Percentiles rank a stretch among this genome's conserved stretches.
phyloP scores from a whole-genome alignment of 2,797 vertebrate species.

The Girardinus metallicus region DNA sequence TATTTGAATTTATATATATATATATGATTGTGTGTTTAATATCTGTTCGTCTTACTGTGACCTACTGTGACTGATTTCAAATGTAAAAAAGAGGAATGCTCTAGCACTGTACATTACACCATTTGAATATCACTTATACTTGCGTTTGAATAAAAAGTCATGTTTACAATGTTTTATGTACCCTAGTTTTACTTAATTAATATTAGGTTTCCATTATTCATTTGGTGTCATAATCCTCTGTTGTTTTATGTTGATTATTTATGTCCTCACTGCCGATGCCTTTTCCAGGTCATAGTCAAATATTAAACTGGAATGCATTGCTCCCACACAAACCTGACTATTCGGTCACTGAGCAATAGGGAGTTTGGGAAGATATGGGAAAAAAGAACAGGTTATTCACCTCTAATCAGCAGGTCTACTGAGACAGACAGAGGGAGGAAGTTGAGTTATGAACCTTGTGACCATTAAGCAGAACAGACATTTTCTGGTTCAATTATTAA shows the following conservation, averaged over 20 bases:
- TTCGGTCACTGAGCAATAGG: slow-evolving; percentile 69
- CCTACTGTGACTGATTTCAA: not conserved
- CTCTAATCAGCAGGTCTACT: slow-evolving; percentile 75
- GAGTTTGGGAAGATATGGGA: slow-evolving; percentile 68
- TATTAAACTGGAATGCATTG: slow-evolving; percentile 80
- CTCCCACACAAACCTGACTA: slow-evolving; percentile 73
- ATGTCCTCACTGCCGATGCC: slow-evolving; percentile 28
- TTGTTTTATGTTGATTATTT: slow-evolving; percentile 42
- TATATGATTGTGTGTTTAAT: not conserved
- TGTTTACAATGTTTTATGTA: slow-evolving; percentile 25
- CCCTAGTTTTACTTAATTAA: slow-evolving; percentile 44
- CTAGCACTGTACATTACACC: slow-evolving; percentile 6
- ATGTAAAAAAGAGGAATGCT: slow-evolving; percentile 1
- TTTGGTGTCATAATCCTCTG: slow-evolving; percentile 34
- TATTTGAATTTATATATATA: slow-evolving; percentile 9
- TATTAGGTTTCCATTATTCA: slow-evolving; percentile 39
- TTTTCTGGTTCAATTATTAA: slow-evolving; percentile 78
- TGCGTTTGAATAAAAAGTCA: slow-evolving; percentile 9
- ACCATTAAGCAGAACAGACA: slow-evolving; percentile 74
- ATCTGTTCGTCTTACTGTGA: slow-evolving; percentile 10
- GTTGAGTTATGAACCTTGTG: slow-evolving; percentile 78
- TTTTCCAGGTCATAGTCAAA: slow-evolving; percentile 71
- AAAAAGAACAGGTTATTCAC: slow-evolving; percentile 51
- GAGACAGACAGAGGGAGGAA: slow-evolving; percentile 76
- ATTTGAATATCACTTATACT: slow-evolving; percentile 23